Evolutionary conservation across 2,797 vertebrate genomes (phyloP).

Genomic region (Zalophus californianus): DNA sequence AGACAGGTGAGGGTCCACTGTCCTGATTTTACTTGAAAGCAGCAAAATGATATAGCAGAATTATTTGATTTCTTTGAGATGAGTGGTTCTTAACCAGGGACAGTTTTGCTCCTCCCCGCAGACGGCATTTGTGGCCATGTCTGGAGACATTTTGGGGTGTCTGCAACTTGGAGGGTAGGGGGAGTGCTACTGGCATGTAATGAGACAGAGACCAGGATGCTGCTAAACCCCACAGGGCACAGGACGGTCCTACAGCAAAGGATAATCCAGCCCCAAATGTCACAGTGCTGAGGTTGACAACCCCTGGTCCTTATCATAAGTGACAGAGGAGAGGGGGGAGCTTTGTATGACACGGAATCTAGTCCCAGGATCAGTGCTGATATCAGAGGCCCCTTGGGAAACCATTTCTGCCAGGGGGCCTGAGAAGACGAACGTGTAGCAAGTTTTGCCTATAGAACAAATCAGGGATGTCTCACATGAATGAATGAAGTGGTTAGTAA

Average conservation of each 20-base stretch:
- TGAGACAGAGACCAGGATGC: background rate
- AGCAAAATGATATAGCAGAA: background rate
- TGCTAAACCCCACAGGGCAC: background rate
- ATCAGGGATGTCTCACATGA: background rate
- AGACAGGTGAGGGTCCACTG: constrained; percentile 91
- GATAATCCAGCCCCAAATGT: background rate
- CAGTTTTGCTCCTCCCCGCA: background rate
- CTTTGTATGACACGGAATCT: background rate
- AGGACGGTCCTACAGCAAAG: background rate
- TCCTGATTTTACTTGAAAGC: background rate
- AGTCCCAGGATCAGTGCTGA: background rate
- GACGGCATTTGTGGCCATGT: background rate
- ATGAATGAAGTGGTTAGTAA: background rate
- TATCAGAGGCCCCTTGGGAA: background rate
- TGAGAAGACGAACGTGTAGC: background rate
- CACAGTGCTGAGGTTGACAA: background rate
- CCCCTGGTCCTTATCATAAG: background rate
- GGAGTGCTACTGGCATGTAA: background rate
- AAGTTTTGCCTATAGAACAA: background rate
- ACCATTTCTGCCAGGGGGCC: background rate
- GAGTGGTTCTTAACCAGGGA: background rate
- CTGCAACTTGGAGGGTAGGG: background rate
- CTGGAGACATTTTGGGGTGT: background rate
- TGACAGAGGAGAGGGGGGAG: background rate
- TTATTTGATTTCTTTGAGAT: background rate